Evolutionary conservation across 2,113 vertebrate genomes (phyloP).

Genomic region (Phyllostomus hastatus): DNA sequence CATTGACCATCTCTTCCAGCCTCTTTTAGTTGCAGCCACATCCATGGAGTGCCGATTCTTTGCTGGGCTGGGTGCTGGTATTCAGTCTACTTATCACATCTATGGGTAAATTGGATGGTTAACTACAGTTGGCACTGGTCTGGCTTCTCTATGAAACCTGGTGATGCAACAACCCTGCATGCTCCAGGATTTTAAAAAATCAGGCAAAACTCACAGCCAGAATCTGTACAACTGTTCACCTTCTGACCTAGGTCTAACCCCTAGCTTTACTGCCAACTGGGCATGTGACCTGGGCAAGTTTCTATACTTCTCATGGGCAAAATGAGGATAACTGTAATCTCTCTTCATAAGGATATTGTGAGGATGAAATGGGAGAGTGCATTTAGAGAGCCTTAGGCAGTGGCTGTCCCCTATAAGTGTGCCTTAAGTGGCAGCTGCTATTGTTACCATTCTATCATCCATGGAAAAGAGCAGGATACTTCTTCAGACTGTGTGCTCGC

Average conservation of each 20-base stretch:
- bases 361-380: background rate
- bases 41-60: background rate
- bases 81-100: background rate
- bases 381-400: background rate
- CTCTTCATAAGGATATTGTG: background rate
- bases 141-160: background rate
- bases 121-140: no score
- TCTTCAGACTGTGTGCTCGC: background rate
- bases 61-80: background rate
- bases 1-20: background rate
- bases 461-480: background rate
- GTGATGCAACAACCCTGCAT: no score
- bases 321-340: background rate
- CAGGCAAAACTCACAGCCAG: background rate
- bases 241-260: background rate
- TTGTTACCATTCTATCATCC: background rate
- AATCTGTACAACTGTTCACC: background rate
- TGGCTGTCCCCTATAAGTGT: background rate
- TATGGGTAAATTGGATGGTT: accelerated
- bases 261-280: background rate
- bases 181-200: background rate
- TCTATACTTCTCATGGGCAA: accelerated
- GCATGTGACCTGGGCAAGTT: accelerated
- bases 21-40: background rate
- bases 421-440: background rate